Percentiles rank a stretch among this genome's conserved stretches.
Evolutionary conservation across 2,113 vertebrate genomes (phyloP).

Genomic region (Rissa tridactyla): DNA sequence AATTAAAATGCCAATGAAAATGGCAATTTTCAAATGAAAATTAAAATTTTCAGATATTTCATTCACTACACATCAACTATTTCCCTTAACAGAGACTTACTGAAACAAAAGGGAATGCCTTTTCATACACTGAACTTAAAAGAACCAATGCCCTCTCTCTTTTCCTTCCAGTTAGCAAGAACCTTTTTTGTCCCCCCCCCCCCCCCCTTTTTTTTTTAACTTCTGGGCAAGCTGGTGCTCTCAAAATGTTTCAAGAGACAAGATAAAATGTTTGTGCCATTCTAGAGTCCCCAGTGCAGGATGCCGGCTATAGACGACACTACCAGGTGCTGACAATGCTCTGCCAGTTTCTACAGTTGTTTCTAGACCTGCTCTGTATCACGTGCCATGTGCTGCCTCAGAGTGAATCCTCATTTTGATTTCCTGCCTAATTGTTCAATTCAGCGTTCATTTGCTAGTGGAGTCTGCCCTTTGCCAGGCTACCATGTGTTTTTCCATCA

Average conservation of each 20-base stretch:
- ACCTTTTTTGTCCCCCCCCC: neutral
- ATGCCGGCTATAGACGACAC: neutral
- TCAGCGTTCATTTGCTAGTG: neutral
- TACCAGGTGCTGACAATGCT: neutral
- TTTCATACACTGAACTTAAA: neutral
- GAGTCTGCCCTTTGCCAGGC: neutral
- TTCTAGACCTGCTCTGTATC: neutral
- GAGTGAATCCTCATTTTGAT: neutral
- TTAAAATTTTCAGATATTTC: neutral
- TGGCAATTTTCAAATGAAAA: too few relatives aligned
- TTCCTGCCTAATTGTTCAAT: slow-evolving; percentile 24
- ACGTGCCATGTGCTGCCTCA: neutral
- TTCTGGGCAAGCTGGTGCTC: neutral
- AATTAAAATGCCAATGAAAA: too few relatives aligned
- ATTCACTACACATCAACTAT: neutral
- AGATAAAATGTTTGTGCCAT: neutral
- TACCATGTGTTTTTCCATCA: neutral
- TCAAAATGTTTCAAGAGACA: neutral
- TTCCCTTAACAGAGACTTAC: neutral
- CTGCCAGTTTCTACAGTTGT: slow-evolving; percentile 6
- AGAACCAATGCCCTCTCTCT: neutral
- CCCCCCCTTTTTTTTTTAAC: neutral
- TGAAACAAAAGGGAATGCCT: neutral
- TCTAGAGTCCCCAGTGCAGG: neutral
- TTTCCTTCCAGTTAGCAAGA: neutral